These are phyloP conservation scores for Aspidapion aeneum DNA, from an alignment of 2,888 invertebrate genomes.

Conservation along the genomic window DNA sequence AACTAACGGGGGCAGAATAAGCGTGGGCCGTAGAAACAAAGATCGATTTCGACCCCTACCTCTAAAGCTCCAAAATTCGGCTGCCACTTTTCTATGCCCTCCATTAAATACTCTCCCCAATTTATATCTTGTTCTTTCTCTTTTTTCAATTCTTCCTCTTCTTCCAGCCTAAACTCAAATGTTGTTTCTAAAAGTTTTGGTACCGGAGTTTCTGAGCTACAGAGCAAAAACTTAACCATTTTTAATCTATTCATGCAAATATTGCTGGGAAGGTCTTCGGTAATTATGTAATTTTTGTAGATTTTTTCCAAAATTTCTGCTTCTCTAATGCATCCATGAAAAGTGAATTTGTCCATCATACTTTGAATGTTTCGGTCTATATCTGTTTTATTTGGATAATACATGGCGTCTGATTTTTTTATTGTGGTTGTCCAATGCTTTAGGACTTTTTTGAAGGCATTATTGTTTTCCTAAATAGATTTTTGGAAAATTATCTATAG, in stretches of 20 bases:
- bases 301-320: conserved; percentile 35
- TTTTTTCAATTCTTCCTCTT: conserved; percentile 27
- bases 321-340: conserved; percentile 42
- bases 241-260: conserved; percentile 36
- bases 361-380: conserved; percentile 37
- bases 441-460: conserved; percentile 39
- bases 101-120: conserved; percentile 51
- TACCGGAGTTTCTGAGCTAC: conserved; percentile 43
- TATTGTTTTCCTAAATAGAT: too few relatives aligned
- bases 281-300: conserved; percentile 38
- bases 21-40: too few relatives aligned
- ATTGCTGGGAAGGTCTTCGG: conserved; percentile 29
- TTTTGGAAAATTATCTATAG: too few relatives aligned
- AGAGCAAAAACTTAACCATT: conserved; percentile 41
- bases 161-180: conserved; percentile 18
- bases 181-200: conserved; percentile 38
- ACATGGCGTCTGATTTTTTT: conserved; percentile 39
- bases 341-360: conserved; percentile 42
- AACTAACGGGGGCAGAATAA: too few relatives aligned
- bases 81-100: conserved; percentile 42
- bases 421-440: conserved; percentile 34
- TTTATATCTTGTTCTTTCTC: conserved; percentile 43
- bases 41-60: not conserved
- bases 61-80: conserved; percentile 28
- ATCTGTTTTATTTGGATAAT: conserved; percentile 39